Base-by-base conservation (phyloP, 2,888 invertebrate genomes). In the Spodoptera picta region DNA sequence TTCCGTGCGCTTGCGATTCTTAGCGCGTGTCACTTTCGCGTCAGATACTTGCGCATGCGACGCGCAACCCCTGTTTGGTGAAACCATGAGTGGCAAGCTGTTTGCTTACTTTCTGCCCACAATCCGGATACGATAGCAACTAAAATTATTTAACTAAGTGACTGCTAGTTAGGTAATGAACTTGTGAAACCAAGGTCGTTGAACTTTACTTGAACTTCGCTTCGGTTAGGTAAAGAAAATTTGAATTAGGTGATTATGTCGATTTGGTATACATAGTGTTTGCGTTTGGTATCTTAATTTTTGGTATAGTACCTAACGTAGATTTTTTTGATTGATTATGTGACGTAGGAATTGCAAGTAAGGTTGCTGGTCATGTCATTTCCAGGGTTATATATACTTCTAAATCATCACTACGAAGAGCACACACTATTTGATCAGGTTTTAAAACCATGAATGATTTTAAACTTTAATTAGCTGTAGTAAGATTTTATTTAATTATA, bases 101-200 rank as follows among this genome's bases (percentile, higher is more conserved):
- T 87, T 89, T 87, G 87, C 87, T 77, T 85, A 89, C 93, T 93
- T 93, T 93, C 93, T 84, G 90, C 87, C 91, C 50, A 71, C 72
- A 72, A 72, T 70, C 67, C 92, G 93, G 93, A 92, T 91, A 71
- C 87, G 87, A 83, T 75, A 72, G 69, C 42, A 64, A 74, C 60
- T 72, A 65, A 78, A 78, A 78, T 76, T 72, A 74, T 77, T 78
- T 78, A 81, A 81, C 79, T 59, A 67, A 19, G 12, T 24, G 10
- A n/a, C 46, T 48, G 19, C 2, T 19, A 43, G 78, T 87, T 84
- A 82, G 81, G 76, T 85, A 85, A 86, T 78, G 63, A 60, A 45
- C 62, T 77, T 68, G 62, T 73, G 60, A 55, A 73, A 56, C 64
- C 65, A 54, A 57, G 80, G 83, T 82, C 79, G 54, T 67, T 79